Percentiles rank a stretch among this genome's conserved stretches.
phyloP scores from a whole-genome alignment of 2,113 vertebrate genomes.

The Bagarius yarrelli region DNA sequence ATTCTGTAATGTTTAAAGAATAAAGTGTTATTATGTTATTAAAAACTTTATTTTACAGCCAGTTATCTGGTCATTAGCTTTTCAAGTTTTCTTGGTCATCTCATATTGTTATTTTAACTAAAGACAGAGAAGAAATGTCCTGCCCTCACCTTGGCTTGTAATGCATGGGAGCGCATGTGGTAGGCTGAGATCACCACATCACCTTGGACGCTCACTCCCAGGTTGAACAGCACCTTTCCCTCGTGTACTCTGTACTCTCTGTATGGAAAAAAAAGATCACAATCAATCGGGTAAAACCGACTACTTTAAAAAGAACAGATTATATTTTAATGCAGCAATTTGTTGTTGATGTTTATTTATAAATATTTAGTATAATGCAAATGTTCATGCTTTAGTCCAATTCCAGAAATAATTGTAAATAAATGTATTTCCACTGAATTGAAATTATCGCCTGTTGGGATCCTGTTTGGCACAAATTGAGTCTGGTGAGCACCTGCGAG shows the following conservation, averaged over 20 bases:
- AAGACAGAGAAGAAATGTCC: not conserved
- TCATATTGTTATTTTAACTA: not conserved
- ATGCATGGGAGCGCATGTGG: constrained; percentile 95
- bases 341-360: not conserved
- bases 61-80: no score
- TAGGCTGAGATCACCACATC: constrained; percentile 91
- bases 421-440: not conserved
- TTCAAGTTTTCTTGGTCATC: no score
- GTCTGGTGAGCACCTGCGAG: no score
- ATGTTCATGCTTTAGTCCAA: not conserved
- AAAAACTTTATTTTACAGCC: not conserved
- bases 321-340: not conserved
- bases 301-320: not conserved
- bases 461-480: not conserved
- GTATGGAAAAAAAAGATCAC: constrained; percentile 12
- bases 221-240: constrained; percentile 87
- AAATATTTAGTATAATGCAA: not conserved
- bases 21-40: not conserved
- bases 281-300: not conserved
- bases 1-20: not conserved
- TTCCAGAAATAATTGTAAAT: not conserved
- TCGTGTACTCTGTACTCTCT: constrained; percentile 94
- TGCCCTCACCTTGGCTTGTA: constrained; percentile 89
- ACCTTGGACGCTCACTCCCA: constrained; percentile 89
- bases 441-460: not conserved